Conservation (phyloP, 2,888 invertebrate species). For the Dicyrtomina minuta region DNA sequence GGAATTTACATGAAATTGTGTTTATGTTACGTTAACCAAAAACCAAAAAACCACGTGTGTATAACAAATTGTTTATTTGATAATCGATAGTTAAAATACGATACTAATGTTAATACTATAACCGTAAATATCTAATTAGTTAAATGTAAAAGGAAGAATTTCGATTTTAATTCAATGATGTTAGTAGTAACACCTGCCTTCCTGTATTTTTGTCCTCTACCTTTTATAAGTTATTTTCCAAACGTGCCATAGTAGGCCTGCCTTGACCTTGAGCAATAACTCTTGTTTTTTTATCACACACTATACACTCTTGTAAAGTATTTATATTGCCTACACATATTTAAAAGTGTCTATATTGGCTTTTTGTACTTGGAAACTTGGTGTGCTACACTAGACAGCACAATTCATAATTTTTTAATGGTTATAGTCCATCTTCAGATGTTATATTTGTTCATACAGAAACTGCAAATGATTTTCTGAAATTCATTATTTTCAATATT, state of each 20-base stretch:
- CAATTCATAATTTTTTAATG: background rate
- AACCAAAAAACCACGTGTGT: background rate
- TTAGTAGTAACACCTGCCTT: background rate
- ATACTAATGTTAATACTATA: background rate
- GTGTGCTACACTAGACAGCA: too few species aligned
- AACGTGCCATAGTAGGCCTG: too few species aligned
- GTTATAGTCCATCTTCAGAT: background rate
- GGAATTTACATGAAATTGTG: background rate
- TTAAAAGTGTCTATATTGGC: background rate
- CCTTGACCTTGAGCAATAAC: background rate
- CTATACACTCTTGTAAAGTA: background rate
- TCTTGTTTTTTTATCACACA: background rate
- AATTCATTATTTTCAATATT: background rate
- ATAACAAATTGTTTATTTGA: constrained; percentile 2
- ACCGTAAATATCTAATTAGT: background rate
- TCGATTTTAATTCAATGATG: background rate
- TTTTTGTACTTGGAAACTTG: too few species aligned
- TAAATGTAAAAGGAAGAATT: background rate
- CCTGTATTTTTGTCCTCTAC: background rate
- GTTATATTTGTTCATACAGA: background rate
- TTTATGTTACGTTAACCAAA: background rate
- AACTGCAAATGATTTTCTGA: background rate
- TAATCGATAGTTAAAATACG: background rate
- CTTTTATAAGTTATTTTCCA: background rate
- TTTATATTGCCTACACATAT: background rate